Base-by-base conservation (phyloP, 2,888 invertebrate species). In the Neocrepidodera transversa region DNA sequence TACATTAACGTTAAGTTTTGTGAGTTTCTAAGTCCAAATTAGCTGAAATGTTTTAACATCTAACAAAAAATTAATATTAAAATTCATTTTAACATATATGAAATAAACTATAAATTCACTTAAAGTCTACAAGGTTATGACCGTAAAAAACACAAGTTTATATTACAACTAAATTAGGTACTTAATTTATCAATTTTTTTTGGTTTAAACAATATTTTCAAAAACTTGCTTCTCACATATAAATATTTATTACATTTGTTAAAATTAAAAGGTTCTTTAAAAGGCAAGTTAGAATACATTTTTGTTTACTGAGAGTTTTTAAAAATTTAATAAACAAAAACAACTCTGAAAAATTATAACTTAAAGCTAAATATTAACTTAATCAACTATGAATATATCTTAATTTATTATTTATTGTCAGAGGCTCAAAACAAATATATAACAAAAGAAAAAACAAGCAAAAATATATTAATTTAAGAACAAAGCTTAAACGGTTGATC, bases 141-240 rank as follows among this genome's bases (percentile, higher is more conserved):
- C 54, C 32, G 53, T 58, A 63, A 65, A 62, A 62, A 65, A 62
- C 59, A 56, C 45, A 50, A 43, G 47, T 56, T 43, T 60, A 61
- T 60, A 62, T 67, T 66, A 63, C 60, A 61, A 58, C 66, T 68
- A 67, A 69, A 69, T 69, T 69, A 69, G 69, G 69, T 69, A 69
- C 69, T 62, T 57, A 60, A 55, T 51, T 60, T 68, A 65, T 54
- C 45, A 43, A 56, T 58, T 60, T n/a, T n/a, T n/a, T 48, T 35
- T 47, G 52, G 28, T 32, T 28, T 40, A 51, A 59, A 50, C 53
- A 63, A 51, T 43, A 58, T 60, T 53, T 60, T 49, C 58, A 60
- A 51, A 47, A 38, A 20, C n/a, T n/a, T 35, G 16, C 10, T 11
- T 10, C 6, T 23, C 2, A 14, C 20, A 40, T 23, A 10, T 17